Conservation (phyloP, 2,797 vertebrate species). For the Cuculus canorus region DNA sequence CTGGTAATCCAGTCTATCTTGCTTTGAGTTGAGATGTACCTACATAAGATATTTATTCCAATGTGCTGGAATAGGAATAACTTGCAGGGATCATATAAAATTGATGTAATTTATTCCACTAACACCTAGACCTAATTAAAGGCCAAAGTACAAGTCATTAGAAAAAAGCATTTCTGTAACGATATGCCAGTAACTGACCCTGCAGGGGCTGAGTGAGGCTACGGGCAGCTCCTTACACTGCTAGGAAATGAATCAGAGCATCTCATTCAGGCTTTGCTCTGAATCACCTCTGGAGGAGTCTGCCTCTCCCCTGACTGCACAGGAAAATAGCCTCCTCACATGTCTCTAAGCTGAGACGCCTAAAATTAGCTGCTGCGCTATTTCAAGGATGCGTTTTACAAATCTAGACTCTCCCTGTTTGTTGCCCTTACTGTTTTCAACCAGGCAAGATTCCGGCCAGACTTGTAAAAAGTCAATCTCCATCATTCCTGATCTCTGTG, state of each 20-base stretch:
- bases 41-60: not conserved
- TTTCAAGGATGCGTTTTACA: not conserved
- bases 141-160: not conserved
- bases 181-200: not conserved
- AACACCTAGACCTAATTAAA: not conserved
- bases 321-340: not conserved
- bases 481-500: not conserved
- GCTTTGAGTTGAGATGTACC: not conserved
- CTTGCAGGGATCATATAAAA: not conserved
- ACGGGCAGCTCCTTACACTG: not conserved
- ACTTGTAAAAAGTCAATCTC: not conserved
- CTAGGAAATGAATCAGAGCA: conserved; percentile 5
- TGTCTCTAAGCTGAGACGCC: not conserved
- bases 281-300: conserved; percentile 15
- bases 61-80: not conserved
- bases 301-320: not conserved
- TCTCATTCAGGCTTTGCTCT: not conserved
- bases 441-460: not conserved
- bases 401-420: not conserved
- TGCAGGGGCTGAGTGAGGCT: not conserved
- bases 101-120: not conserved
- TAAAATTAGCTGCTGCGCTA: conserved; percentile 21
- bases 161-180: not conserved
- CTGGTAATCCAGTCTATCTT: not conserved
- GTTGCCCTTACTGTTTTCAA: not conserved